A percentile compares a stretch with the other conserved stretches of the same genome.
Conservation (phyloP, 2,888 invertebrate genomes). For the Thalpophila matura region DNA sequence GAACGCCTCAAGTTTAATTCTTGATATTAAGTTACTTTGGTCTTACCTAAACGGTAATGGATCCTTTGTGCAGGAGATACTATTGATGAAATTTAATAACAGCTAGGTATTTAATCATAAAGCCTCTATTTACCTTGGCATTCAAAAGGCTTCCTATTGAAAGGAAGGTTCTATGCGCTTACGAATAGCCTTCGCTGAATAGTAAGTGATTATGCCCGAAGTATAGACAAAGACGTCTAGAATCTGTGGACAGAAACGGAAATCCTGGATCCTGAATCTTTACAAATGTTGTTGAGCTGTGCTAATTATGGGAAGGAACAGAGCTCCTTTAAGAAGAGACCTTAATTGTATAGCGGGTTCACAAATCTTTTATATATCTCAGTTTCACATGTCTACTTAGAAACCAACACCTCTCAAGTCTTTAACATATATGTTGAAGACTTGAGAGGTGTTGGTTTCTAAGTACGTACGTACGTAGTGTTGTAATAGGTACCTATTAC, state of each 20-base stretch:
- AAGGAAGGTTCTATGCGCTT: constrained; percentile 21
- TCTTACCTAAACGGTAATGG: constrained; percentile 16
- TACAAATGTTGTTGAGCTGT: not conserved
- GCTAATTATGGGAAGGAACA: not conserved
- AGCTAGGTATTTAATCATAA: constrained; percentile 53
- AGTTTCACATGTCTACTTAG: too few species aligned
- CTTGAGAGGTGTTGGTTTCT: too few species aligned
- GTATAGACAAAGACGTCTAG: constrained; percentile 23
- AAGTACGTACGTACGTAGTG: too few species aligned
- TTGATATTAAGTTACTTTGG: constrained; percentile 7
- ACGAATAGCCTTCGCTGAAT: constrained; percentile 23
- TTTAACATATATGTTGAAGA: too few species aligned
- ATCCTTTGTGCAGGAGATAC: constrained; percentile 29
- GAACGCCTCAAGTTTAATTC: not conserved
- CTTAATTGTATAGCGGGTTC: not conserved
- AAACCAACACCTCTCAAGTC: too few species aligned
- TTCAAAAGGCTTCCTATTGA: constrained; percentile 43
- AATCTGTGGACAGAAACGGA: constrained; percentile 9
- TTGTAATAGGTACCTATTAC: too few species aligned
- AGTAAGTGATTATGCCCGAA: constrained; percentile 36
- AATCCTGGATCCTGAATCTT: constrained; percentile 5
- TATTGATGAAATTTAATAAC: constrained; percentile 37
- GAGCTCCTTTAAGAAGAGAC: not conserved
- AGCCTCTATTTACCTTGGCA: constrained; percentile 31
- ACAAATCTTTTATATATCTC: too few species aligned